Conservation (phyloP, 2,797 vertebrate genomes). For the Acanthis flammea region DNA sequence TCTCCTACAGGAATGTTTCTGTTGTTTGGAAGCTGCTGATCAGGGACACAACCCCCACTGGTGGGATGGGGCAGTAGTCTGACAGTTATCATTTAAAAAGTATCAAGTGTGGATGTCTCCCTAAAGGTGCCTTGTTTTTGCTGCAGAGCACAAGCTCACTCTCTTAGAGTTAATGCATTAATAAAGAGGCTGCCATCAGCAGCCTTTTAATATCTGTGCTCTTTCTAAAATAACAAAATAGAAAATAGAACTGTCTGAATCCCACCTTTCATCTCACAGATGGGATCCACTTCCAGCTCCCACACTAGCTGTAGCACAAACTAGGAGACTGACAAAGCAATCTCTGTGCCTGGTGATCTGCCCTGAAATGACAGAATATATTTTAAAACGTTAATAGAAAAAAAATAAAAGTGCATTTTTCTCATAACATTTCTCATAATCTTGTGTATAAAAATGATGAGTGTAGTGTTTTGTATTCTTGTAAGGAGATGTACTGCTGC, state of each 20-base stretch:
- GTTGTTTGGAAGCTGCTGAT: neutral
- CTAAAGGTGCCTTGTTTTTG: neutral
- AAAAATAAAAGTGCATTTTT: neutral
- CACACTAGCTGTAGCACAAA: neutral
- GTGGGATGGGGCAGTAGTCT: neutral
- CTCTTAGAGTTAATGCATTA: neutral
- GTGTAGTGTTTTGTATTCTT: neutral
- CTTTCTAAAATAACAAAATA: neutral
- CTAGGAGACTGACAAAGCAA: neutral
- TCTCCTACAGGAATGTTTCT: neutral
- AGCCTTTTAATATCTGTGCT: neutral
- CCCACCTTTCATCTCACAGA: neutral
- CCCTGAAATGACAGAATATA: neutral
- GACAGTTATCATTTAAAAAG: neutral
- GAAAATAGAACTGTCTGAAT: neutral
- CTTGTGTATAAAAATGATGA: neutral
- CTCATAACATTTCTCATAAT: neutral
- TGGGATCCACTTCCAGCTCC: neutral
- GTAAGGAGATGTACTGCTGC: neutral
- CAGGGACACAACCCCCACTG: neutral
- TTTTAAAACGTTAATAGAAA: neutral
- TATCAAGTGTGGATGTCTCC: neutral
- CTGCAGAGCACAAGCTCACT: neutral
- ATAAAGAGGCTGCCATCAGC: neutral
- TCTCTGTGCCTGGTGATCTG: neutral